Evolutionary conservation across 2,888 invertebrate species (phyloP).

Genomic region (Melinopterus prodromus): DNA sequence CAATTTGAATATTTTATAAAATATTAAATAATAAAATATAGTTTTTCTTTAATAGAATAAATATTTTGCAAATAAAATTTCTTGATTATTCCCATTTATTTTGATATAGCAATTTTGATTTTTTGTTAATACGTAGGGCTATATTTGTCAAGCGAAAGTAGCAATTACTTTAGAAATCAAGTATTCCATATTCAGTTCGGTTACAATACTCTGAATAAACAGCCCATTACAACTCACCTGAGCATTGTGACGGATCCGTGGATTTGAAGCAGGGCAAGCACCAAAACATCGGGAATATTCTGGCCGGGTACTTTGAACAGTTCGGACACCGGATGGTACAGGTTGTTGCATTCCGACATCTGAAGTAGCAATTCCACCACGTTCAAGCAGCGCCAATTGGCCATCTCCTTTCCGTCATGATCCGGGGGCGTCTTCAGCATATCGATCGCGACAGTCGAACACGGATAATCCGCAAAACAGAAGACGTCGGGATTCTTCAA

Average conservation of each 20-base stretch:
- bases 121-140: too few species aligned
- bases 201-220: too few species aligned
- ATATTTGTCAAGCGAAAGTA: too few species aligned
- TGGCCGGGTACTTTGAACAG: conserved; percentile 91
- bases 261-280: conserved; percentile 88
- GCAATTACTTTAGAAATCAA: too few species aligned
- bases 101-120: too few species aligned
- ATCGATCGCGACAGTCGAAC: conserved; percentile 86
- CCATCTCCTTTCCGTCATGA: conserved; percentile 91
- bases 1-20: too few species aligned
- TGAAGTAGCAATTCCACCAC: conserved; percentile 87
- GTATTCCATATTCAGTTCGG: too few species aligned
- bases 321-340: conserved; percentile 84
- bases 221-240: not conserved
- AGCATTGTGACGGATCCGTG: conserved; percentile 80
- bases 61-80: too few species aligned
- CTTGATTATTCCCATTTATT: too few species aligned
- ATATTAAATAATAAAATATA: too few species aligned
- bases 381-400: conserved; percentile 93
- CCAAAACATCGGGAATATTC: conserved; percentile 93
- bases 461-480: conserved; percentile 92
- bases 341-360: conserved; percentile 86
- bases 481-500: conserved; percentile 93
- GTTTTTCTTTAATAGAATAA: too few species aligned
- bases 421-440: conserved; percentile 94